Conservation (phyloP, 1,140 invertebrate genomes). For the Ectropis grisescens region DNA sequence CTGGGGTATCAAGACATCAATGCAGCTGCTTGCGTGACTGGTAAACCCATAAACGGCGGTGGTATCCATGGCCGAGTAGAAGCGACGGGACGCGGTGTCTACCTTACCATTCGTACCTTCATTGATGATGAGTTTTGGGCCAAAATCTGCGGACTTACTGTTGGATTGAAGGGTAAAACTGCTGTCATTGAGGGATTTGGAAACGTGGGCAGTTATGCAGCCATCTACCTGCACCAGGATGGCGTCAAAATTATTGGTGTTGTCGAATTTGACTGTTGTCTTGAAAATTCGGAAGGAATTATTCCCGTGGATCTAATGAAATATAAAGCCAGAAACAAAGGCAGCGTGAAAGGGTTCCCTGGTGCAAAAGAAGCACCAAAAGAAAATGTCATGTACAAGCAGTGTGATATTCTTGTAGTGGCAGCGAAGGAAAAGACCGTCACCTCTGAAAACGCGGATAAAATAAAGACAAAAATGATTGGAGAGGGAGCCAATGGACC, state of each 20-base stretch:
- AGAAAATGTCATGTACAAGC: slow-evolving; percentile 76
- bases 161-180: slow-evolving; percentile 76
- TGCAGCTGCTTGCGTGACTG: slow-evolving; percentile 86
- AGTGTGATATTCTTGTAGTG: slow-evolving; percentile 90
- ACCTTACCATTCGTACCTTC: slow-evolving; percentile 85
- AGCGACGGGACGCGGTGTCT: slow-evolving; percentile 92
- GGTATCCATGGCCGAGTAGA: slow-evolving; percentile 87
- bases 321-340: slow-evolving; percentile 72
- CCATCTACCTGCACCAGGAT: slow-evolving; percentile 80
- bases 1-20: slow-evolving; percentile 83
- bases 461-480: slow-evolving; percentile 74
- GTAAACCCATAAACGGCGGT: slow-evolving; percentile 83
- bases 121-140: slow-evolving; percentile 85
- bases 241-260: slow-evolving; percentile 89
- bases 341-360: slow-evolving; percentile 82
- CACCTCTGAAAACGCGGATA: slow-evolving; percentile 80
- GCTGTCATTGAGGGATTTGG: slow-evolving; percentile 92
- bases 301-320: slow-evolving; percentile 73
- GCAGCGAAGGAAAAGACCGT: slow-evolving; percentile 89
- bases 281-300: slow-evolving; percentile 85
- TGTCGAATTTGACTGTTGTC: slow-evolving; percentile 78
- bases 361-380: slow-evolving; percentile 75
- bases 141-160: no score
- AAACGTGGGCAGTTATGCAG: slow-evolving; percentile 88
- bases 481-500: slow-evolving; percentile 92